phyloP scores from a whole-genome alignment of 2,113 vertebrate genomes.

The Ciconia boyciana region DNA sequence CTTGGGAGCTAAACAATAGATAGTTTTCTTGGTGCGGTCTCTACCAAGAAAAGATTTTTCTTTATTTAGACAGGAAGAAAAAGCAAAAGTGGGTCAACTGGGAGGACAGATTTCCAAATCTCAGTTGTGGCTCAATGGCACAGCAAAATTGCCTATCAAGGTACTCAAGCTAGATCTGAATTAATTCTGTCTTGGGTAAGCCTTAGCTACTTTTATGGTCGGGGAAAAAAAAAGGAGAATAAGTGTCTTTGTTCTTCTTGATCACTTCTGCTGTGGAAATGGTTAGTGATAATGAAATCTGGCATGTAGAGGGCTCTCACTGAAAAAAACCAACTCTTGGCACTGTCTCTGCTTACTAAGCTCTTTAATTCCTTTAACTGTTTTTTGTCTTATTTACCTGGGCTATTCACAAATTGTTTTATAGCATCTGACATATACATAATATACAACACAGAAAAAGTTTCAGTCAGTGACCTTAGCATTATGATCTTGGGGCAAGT shows the following conservation, averaged over 20 bases:
- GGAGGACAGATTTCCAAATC: not conserved
- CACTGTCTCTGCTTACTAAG: not conserved
- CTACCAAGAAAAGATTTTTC: not conserved
- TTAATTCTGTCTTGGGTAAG: not conserved
- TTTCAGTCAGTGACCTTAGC: not conserved
- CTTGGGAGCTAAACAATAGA: not conserved
- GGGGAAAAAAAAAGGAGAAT: not conserved
- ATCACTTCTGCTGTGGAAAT: not conserved
- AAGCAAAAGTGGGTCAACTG: not conserved
- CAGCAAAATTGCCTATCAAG: not conserved
- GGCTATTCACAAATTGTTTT: not conserved
- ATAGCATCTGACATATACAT: not conserved
- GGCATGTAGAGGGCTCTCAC: not conserved
- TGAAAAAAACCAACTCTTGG: not conserved
- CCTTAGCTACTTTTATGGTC: not conserved
- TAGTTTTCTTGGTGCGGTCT: not conserved
- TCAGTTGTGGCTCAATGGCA: not conserved
- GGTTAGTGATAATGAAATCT: not conserved
- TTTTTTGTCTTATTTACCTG: not conserved
- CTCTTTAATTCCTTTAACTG: not conserved
- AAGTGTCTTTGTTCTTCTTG: not conserved
- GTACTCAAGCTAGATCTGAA: not conserved
- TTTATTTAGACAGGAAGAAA: not conserved
- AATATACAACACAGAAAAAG: not conserved
- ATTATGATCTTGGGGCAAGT: not conserved